Base-by-base conservation (phyloP, 2,113 vertebrate species). In the Aepyceros melampus region DNA sequence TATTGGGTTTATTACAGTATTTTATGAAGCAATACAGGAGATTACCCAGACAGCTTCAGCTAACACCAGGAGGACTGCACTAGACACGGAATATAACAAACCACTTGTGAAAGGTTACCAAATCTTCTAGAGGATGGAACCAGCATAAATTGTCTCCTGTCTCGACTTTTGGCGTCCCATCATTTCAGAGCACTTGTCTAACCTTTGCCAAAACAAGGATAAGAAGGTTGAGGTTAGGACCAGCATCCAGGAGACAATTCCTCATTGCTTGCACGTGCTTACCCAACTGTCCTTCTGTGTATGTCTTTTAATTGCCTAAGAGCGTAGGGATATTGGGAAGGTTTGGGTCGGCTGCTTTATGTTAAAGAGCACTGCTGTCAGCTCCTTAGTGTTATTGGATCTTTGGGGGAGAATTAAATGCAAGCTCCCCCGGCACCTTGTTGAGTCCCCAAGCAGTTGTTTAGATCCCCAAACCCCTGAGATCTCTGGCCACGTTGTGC, bases 91-190 rank as follows among this genome's bases (percentile, higher is more conserved):
- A 21, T 78, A 31, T 13, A 86, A 67, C 62, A 47, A 91, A 45
- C 62, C 6, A 0, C 85, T 95, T 45, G 21, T 64, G 88, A 96
- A 91, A 25, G 47, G 53, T 0, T 62, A 47, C 31, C 33, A 12
- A 93, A 87, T 2, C 92, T 93, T 93, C 91, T 83, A 78, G 93
- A 92, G 58, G 84, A 92, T 11, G 71, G 76, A 95, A 88, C n/a
- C 56, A 90, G 87, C 95, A 88, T 95, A 91, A 81, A 96, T 13
- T 2, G 56, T 86, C 76, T 94, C 55, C 51, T 58, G n/a, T 76
- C 93, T 49, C 14, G 19, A 78, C 23, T 90, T 92, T 27, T 62
- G 56, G 47, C 7, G 23, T 36, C 49, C 13, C 16, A 31, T 78
- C 87, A 78, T 40, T 85, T 94, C 91, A 36, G 2, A 76, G 47